Evolutionary conservation across 2,888 invertebrate species (phyloP).

Genomic region (Pandemis corylana): DNA sequence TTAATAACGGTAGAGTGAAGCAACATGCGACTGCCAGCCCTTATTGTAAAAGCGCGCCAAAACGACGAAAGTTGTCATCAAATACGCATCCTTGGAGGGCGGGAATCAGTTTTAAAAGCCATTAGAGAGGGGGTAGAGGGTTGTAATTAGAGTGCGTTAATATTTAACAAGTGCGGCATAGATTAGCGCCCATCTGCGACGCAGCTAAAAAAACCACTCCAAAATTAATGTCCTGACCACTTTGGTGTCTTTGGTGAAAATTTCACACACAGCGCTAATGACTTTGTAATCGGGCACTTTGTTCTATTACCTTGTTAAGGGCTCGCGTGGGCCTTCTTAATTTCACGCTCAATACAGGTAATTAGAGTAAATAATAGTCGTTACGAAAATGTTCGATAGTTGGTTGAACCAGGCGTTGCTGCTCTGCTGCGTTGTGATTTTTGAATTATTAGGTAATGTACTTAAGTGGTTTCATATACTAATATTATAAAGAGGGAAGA

Average conservation of each 20-base stretch:
- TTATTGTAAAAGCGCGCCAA: constrained; percentile 57
- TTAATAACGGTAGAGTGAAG: constrained; percentile 23
- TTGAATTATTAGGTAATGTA: too few relatives aligned
- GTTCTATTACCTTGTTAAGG: constrained; percentile 44
- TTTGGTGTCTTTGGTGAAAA: constrained; percentile 38
- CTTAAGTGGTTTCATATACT: too few relatives aligned
- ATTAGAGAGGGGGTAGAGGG: constrained; percentile 73
- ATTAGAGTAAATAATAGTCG: neutral
- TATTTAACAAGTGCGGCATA: constrained; percentile 84
- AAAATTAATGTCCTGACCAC: constrained; percentile 68
- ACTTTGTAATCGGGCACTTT: constrained; percentile 57
- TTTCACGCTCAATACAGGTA: neutral
- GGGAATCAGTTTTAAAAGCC: constrained; percentile 85
- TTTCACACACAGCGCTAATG: constrained; percentile 56
- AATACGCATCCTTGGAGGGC: constrained; percentile 82
- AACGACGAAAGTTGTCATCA: constrained; percentile 81
- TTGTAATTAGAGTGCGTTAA: constrained; percentile 84
- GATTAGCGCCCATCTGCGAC: constrained; percentile 82
- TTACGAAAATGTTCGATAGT: too few relatives aligned
- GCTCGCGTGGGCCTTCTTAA: neutral
- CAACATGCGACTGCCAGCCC: constrained; percentile 48
- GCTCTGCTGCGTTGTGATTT: too few relatives aligned
- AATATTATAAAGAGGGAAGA: too few relatives aligned
- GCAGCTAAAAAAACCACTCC: constrained; percentile 80
- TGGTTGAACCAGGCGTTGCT: too few relatives aligned